phyloP scores from a whole-genome alignment of 1,140 invertebrate species.

The Camponotus vicinus region DNA sequence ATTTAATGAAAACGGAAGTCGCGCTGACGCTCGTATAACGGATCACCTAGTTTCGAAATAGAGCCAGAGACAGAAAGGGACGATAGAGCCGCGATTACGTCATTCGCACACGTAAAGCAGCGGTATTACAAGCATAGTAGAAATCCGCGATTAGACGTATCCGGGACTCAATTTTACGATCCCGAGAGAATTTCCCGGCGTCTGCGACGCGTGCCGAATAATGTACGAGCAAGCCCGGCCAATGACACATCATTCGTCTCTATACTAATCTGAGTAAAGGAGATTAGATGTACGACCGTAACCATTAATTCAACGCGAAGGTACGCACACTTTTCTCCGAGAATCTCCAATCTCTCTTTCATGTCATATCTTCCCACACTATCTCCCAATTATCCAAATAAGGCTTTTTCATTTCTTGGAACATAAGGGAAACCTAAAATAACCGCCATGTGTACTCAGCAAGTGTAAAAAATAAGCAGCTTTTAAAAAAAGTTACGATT shows the following conservation, averaged over 20 bases:
- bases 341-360: constrained; percentile 1
- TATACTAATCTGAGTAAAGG: constrained; percentile 81
- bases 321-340: constrained; percentile 15
- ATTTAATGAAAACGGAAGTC: not conserved
- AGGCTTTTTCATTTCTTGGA: constrained; percentile 3
- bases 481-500: not conserved
- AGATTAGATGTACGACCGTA: constrained; percentile 76
- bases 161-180: constrained; percentile 41
- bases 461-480: not conserved
- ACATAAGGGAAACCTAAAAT: not conserved
- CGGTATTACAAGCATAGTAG: not conserved
- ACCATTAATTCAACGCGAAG: constrained; percentile 79
- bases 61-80: not conserved
- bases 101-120: constrained; percentile 53
- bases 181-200: constrained; percentile 65
- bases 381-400: not conserved
- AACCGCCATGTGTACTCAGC: not conserved
- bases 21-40: not conserved
- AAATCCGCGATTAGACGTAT: constrained; percentile 66
- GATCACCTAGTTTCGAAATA: constrained; percentile 28
- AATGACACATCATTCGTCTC: constrained; percentile 81
- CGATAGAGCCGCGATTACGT: not conserved
- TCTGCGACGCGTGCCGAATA: constrained; percentile 60
- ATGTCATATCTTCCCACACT: constrained; percentile 5
- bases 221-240: constrained; percentile 62